Evolutionary conservation across 2,888 invertebrate species (phyloP).

Genomic region (Eurois occulta): DNA sequence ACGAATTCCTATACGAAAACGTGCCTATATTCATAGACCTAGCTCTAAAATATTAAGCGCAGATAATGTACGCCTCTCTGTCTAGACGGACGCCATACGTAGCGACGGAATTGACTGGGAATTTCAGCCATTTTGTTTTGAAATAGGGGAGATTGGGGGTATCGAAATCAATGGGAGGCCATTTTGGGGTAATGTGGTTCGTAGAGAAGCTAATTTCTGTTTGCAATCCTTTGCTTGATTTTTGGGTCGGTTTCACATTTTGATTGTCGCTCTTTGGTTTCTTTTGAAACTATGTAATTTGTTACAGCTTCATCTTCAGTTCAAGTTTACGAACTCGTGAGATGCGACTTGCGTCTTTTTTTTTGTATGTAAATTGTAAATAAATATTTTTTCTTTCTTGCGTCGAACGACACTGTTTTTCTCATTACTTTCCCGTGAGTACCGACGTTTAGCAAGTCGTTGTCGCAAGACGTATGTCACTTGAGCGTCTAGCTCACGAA

Average conservation of each 20-base stretch:
- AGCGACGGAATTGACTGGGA: slow-evolving; percentile 23
- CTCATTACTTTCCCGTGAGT: no score
- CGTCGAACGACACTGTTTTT: background rate
- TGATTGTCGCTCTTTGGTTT: background rate
- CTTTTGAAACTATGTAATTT: background rate
- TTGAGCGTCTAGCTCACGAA: background rate
- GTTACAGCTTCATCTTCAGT: background rate
- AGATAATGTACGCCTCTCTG: slow-evolving; percentile 24
- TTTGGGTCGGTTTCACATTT: no score
- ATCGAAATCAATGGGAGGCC: slow-evolving; percentile 12
- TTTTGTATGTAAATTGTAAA: no score
- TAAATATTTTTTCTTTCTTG: no score
- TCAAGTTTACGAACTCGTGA: background rate
- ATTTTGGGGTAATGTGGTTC: slow-evolving; percentile 1
- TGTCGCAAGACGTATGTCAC: background rate
- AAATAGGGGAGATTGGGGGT: slow-evolving; percentile 3
- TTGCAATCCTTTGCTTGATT: background rate
- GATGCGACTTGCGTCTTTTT: background rate
- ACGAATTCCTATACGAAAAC: background rate
- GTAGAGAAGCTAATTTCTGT: background rate
- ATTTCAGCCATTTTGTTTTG: slow-evolving; percentile 33
- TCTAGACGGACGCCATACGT: slow-evolving; percentile 41
- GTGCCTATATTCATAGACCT: background rate
- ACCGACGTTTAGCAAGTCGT: background rate
- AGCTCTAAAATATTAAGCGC: slow-evolving; percentile 25